Percentiles rank a stretch among this genome's conserved stretches.
These are phyloP conservation scores for Leucania comma DNA, from an alignment of 2,888 invertebrate genomes.

Conservation along the genomic window DNA sequence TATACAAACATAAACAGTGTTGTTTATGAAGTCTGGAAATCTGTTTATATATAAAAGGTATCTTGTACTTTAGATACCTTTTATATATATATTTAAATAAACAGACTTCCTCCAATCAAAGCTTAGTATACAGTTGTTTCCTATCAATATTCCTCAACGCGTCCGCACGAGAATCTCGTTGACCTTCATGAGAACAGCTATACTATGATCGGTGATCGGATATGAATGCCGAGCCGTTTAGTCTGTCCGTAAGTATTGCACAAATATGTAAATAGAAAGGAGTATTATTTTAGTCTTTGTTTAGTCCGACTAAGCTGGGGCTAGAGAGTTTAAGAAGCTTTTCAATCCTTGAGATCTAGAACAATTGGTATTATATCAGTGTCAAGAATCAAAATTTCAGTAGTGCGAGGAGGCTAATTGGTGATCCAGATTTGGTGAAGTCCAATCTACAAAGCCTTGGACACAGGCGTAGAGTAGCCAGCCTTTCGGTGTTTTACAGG, in stretches of 20 bases:
- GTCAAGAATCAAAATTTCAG: too few relatives aligned
- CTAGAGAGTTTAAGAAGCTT: background rate
- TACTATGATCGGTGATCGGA: constrained; percentile 26
- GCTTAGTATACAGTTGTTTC: constrained; percentile 2
- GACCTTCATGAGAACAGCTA: constrained; percentile 54
- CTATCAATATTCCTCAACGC: constrained; percentile 34
- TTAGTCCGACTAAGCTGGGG: background rate
- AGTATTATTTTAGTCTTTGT: background rate
- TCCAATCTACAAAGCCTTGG: too few relatives aligned
- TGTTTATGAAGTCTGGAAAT: too few relatives aligned
- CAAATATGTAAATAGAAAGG: constrained; percentile 41
- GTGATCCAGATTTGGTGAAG: too few relatives aligned
- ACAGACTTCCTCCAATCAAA: constrained; percentile 23
- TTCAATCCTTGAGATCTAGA: too few relatives aligned
- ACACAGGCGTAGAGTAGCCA: too few relatives aligned
- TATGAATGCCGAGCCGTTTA: constrained; percentile 28
- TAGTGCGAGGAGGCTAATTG: too few relatives aligned
- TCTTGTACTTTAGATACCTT: background rate
- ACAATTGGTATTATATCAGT: too few relatives aligned
- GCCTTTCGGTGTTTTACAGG: too few relatives aligned
- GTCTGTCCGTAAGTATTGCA: constrained; percentile 24
- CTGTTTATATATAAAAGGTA: too few relatives aligned
- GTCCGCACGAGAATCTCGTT: constrained; percentile 49
- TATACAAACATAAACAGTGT: too few relatives aligned
- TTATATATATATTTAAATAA: background rate